Base-by-base conservation (phyloP, 2,888 invertebrate species). In the Habroteleia sp. region DNA sequence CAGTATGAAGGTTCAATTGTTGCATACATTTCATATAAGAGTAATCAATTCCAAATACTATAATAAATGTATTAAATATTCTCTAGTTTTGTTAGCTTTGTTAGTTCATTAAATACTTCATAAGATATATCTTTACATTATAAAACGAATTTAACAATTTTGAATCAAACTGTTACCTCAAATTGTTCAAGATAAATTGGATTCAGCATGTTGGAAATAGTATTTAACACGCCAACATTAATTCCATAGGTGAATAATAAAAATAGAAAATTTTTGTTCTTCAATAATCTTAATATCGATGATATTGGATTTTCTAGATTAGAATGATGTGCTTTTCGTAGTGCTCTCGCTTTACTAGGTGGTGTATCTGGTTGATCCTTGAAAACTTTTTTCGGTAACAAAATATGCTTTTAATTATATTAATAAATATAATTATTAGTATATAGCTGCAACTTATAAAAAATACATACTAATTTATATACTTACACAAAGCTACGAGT, bases 211-310 rank as follows among this genome's bases (percentile, higher is more conserved):
- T 93, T 94, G 0, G 93, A 92, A 65, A 94, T 90, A 3, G 93
- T 93, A 84, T 93, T 93, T 84, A 93, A 93, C 8, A 91, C 92
- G 0, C 93, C 93, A n/a, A 92, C 92, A 85, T 93, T 93, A 71
- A 93, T 89, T 23, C 93, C 92, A 80, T 93, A 92, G 0, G 92
- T 91, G 8, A 91, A 77, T 16, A 91, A 89, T 6, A 93, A 89
- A 1, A 92, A 82, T 27, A 91, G 76, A 82, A 92, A 92, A 48
- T 90, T 89, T 27, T 84, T 83, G 79, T 92, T 91, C 25, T 84
- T 89, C 46, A 91, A 25, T 10, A 78, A 77, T n/a, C 90, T 88
- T 73, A 83, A 83, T 11, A 89, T 77, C 5, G 87, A 91, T 13
- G 27, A 27, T 2, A 79, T 50, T 14, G 77, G 73, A 52, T 71